Percentiles rank a stretch among this genome's conserved stretches.
phyloP scores from a whole-genome alignment of 1,140 invertebrate genomes.

The Heliconius hewitsoni region DNA sequence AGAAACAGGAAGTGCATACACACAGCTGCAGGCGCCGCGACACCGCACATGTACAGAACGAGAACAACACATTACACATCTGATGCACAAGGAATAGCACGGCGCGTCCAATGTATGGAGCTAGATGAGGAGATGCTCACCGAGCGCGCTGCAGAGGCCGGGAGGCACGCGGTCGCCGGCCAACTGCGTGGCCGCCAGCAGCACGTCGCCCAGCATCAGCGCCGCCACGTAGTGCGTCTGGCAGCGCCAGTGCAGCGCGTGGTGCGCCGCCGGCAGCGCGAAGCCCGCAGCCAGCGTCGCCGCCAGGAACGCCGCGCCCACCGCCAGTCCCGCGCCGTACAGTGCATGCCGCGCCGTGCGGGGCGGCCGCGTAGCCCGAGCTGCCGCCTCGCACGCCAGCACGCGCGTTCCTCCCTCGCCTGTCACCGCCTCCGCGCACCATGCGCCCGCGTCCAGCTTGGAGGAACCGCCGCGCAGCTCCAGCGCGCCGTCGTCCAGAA shows the following conservation, averaged over 20 bases:
- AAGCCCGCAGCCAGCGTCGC: slow-evolving; percentile 89
- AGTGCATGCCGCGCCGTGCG: slow-evolving; percentile 69
- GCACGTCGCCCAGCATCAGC: slow-evolving; percentile 88
- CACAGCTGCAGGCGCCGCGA: slow-evolving; percentile 84
- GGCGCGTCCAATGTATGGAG: not conserved
- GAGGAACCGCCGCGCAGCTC: slow-evolving; percentile 51
- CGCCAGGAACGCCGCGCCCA: slow-evolving; percentile 89
- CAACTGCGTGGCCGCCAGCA: slow-evolving; percentile 88
- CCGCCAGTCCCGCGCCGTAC: slow-evolving; percentile 88
- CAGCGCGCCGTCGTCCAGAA: slow-evolving; percentile 78
- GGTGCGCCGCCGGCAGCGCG: slow-evolving; percentile 89
- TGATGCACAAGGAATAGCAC: slow-evolving; percentile 15
- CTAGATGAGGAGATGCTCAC: slow-evolving; percentile 75
- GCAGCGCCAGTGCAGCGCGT: slow-evolving; percentile 91
- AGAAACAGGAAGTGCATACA: slow-evolving; percentile 96
- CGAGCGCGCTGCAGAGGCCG: slow-evolving; percentile 83
- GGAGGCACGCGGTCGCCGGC: slow-evolving; percentile 82
- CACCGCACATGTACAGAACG: slow-evolving; percentile 74
- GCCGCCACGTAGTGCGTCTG: slow-evolving; percentile 91
- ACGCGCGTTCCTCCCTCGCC: slow-evolving; percentile 77
- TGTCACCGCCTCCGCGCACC: slow-evolving; percentile 84
- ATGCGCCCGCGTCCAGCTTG: slow-evolving; percentile 78
- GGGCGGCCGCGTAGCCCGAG: slow-evolving; percentile 78
- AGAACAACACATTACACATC: slow-evolving; percentile 26
- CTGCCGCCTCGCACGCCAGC: slow-evolving; percentile 83